A percentile compares a stretch with the other conserved stretches of the same genome.
These are phyloP conservation scores for Gallinago jamesoni DNA, from an alignment of 2,113 vertebrate genomes.

Conservation along the genomic window DNA sequence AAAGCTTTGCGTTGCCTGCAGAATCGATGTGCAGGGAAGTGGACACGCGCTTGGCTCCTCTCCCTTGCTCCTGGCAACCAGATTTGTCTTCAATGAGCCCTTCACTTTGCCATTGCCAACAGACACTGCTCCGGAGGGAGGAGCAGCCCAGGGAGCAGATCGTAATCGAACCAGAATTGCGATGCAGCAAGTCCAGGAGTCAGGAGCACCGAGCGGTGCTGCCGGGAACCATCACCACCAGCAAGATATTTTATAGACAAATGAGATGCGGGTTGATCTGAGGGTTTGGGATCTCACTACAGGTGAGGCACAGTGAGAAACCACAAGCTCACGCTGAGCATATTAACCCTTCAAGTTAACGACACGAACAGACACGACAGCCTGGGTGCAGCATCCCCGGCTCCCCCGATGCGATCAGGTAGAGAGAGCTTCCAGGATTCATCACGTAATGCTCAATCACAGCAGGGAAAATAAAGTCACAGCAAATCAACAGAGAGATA, in stretches of 20 bases:
- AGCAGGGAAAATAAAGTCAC: not conserved
- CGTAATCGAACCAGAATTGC: not conserved
- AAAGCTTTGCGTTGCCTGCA: not conserved
- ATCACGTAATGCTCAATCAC: not conserved
- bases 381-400: not conserved
- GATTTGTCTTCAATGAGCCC: not conserved
- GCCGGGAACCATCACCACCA: not conserved
- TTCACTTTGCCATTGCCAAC: not conserved
- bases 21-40: not conserved
- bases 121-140: not conserved
- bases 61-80: not conserved
- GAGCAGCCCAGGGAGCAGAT: not conserved
- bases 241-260: not conserved
- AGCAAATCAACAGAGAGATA: not conserved
- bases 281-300: not conserved
- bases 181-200: not conserved
- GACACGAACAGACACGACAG: not conserved
- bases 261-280: not conserved
- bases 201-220: not conserved
- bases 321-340: not conserved
- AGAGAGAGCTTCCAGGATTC: not conserved
- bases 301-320: not conserved
- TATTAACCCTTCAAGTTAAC: not conserved
- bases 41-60: not conserved
- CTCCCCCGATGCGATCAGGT: rapidly evolving